These are phyloP conservation scores for Tragelaphus imberbis DNA, from an alignment of 2,113 vertebrate genomes.

Conservation along the genomic window DNA sequence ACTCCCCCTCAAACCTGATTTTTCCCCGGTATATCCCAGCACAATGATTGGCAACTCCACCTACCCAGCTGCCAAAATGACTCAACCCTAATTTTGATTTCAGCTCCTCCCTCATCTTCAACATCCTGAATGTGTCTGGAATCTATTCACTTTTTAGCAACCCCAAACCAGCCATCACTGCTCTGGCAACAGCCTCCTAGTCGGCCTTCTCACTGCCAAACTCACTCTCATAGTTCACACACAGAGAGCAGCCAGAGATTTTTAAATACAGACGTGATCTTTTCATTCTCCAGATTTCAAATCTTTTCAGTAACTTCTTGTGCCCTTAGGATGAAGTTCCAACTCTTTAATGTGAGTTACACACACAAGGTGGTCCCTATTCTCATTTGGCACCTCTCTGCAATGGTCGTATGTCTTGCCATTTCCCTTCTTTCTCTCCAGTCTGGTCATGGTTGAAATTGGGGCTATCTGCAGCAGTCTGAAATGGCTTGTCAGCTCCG, in stretches of 20 bases:
- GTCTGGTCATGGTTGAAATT: neutral
- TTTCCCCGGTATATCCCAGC: neutral
- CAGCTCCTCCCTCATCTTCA: neutral
- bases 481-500: slow-evolving; percentile 40
- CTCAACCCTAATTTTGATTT: neutral
- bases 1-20: neutral
- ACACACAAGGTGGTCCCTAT: neutral
- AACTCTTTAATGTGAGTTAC: neutral
- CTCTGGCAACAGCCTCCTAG: neutral
- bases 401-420: neutral
- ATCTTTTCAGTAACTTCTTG: slow-evolving; percentile 6
- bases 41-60: neutral
- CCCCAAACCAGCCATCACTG: slow-evolving; percentile 8
- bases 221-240: neutral
- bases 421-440: neutral
- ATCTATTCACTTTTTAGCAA: neutral
- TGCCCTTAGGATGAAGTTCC: neutral
- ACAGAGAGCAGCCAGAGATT: slow-evolving; percentile 20
- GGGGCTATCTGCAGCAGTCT: neutral
- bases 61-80: neutral
- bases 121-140: neutral
- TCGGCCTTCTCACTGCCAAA: neutral
- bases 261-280: slow-evolving; percentile 17
- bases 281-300: slow-evolving; percentile 14
- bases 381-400: neutral